Conservation (phyloP, 2,888 invertebrate genomes). For the Acronicta leporina region DNA sequence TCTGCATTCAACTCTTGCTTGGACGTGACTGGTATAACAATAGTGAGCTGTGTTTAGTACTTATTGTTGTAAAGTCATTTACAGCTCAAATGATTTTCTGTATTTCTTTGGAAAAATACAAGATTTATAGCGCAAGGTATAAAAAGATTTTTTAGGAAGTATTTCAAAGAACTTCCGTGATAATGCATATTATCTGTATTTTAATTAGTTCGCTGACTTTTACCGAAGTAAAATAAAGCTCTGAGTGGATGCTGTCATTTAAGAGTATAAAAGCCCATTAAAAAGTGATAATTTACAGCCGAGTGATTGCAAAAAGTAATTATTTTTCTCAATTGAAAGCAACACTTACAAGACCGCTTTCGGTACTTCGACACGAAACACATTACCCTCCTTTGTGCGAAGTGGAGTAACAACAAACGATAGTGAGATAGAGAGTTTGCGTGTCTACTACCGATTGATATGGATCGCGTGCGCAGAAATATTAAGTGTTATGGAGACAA, state of each 20-base stretch:
- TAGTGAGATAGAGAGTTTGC: conserved; percentile 48
- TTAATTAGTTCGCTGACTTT: too few relatives aligned
- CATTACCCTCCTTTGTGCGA: conserved; percentile 53
- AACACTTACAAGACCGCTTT: conserved; percentile 29
- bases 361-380: conserved; percentile 33
- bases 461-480: conserved; percentile 35
- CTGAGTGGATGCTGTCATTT: background rate
- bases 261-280: background rate
- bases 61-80: conserved; percentile 23
- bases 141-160: background rate
- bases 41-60: background rate
- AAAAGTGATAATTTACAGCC: background rate
- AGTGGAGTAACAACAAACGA: conserved; percentile 45
- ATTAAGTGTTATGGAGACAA: conserved; percentile 38
- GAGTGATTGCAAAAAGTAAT: conserved; percentile 11
- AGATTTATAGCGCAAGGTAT: background rate
- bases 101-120: background rate
- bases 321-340: conserved; percentile 32
- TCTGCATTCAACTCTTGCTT: conserved; percentile 27
- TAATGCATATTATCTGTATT: too few relatives aligned
- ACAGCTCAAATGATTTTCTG: background rate
- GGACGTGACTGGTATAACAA: conserved; percentile 16
- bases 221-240: too few relatives aligned
- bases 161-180: too few relatives aligned
- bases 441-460: conserved; percentile 36